Evolutionary conservation across 2,113 vertebrate species (phyloP).

Genomic region (Ornithorhynchus anatinus): DNA sequence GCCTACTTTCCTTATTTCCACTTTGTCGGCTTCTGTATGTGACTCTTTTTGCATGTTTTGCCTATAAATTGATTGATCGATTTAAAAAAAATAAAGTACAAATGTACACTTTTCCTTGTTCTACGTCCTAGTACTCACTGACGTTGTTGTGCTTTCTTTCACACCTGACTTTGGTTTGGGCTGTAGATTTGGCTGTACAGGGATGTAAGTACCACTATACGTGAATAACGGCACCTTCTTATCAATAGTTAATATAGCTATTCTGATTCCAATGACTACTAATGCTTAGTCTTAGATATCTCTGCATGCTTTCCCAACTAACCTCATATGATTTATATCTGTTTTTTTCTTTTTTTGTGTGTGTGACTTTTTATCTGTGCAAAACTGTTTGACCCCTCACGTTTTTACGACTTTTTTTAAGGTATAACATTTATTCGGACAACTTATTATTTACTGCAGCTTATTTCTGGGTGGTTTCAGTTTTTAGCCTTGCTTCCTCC

Average conservation of each 20-base stretch:
- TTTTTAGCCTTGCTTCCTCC: slow-evolving; percentile 61
- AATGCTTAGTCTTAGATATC: slow-evolving; percentile 69
- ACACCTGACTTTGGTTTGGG: slow-evolving; percentile 99
- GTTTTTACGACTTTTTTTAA: slow-evolving; percentile 52
- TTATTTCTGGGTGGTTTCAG: slow-evolving; percentile 58
- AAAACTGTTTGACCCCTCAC: slow-evolving; percentile 56
- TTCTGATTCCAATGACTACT: slow-evolving; percentile 70
- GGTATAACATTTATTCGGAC: slow-evolving; percentile 47
- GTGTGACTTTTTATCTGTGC: slow-evolving; percentile 66
- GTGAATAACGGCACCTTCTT: slow-evolving; percentile 79
- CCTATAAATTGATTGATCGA: slow-evolving; percentile 76
- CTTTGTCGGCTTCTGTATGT: slow-evolving; percentile 77
- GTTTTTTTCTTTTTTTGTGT: slow-evolving; percentile 63
- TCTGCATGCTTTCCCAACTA: slow-evolving; percentile 79
- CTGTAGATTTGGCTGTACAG: slow-evolving; percentile 99
- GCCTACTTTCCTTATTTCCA: slow-evolving; percentile 66
- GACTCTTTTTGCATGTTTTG: slow-evolving; percentile 80
- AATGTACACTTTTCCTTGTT: slow-evolving; percentile 87
- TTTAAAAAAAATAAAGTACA: slow-evolving; percentile 82
- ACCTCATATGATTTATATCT: slow-evolving; percentile 65
- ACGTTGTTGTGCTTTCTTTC: slow-evolving; percentile 97
- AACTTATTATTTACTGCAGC: slow-evolving; percentile 41
- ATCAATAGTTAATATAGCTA: slow-evolving; percentile 71
- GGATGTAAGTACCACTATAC: slow-evolving; percentile 99
- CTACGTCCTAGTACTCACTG: slow-evolving; percentile 88